Evolutionary conservation across 2,888 invertebrate species (phyloP).

Genomic region (Ophioninae sp.): DNA sequence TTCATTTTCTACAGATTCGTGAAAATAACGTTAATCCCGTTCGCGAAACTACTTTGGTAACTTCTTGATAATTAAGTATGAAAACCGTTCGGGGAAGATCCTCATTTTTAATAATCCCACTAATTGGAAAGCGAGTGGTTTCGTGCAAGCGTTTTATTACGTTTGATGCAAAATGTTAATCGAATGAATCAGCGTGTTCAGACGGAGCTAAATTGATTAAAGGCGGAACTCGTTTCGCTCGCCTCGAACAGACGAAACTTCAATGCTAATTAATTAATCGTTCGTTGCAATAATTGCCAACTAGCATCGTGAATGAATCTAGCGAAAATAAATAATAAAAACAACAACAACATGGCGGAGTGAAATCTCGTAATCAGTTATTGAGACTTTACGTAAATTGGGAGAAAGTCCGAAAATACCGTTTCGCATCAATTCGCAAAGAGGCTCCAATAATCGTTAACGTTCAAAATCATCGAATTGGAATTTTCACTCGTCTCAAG

Average conservation of each 20-base stretch:
- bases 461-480: slow-evolving; percentile 14
- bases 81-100: background rate
- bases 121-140: background rate
- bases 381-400: background rate
- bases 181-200: background rate
- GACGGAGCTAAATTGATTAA: background rate
- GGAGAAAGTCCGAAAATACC: slow-evolving; percentile 19
- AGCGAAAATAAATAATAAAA: background rate
- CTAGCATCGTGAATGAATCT: background rate
- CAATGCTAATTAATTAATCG: background rate
- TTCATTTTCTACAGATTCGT: too few species aligned
- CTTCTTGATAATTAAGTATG: background rate
- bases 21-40: too few species aligned
- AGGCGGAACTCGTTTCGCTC: background rate
- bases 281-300: background rate
- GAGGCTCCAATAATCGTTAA: slow-evolving; percentile 8
- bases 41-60: too few species aligned
- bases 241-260: background rate
- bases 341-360: background rate
- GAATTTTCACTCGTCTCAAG: background rate
- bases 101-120: background rate
- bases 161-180: background rate
- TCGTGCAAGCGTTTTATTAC: background rate
- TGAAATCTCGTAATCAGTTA: background rate
- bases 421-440: background rate